Conservation (phyloP, 2,797 vertebrate genomes). For the Vultur gryphus region DNA sequence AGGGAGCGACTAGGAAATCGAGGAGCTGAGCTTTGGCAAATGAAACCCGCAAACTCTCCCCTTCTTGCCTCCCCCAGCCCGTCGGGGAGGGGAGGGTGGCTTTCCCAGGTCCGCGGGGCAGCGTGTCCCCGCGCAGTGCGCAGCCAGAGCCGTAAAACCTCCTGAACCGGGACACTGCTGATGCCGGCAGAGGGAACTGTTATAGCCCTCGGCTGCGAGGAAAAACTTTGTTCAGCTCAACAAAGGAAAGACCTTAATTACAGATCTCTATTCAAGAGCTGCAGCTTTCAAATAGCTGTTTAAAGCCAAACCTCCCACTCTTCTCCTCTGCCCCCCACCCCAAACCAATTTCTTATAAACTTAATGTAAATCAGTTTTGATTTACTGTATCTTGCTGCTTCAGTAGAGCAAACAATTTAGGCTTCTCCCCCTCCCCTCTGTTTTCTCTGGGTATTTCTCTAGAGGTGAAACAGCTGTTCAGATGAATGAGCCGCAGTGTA, state of each 20-base stretch:
- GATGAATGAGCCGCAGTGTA: constrained; percentile 52
- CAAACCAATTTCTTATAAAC: background rate
- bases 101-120: background rate
- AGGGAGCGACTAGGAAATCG: background rate
- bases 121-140: background rate
- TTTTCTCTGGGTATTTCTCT: constrained; percentile 52
- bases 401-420: constrained; percentile 35
- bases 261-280: background rate
- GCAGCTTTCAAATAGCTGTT: background rate
- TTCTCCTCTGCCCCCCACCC: background rate
- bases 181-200: constrained; percentile 43
- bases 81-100: background rate
- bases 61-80: background rate
- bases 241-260: constrained; percentile 34
- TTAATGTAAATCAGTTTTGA: background rate
- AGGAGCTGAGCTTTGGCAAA: background rate
- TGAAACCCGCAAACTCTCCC: background rate
- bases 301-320: background rate
- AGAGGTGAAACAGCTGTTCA: constrained; percentile 64
- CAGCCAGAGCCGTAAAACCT: background rate
- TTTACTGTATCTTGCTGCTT: constrained; percentile 25
- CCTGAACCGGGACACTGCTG: background rate
- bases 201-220: background rate
- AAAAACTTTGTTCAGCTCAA: constrained; percentile 6
- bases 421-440: constrained; percentile 10